These are phyloP conservation scores for Acrocephalus arundinaceus DNA, from an alignment of 2,113 vertebrate species.

Conservation along the genomic window DNA sequence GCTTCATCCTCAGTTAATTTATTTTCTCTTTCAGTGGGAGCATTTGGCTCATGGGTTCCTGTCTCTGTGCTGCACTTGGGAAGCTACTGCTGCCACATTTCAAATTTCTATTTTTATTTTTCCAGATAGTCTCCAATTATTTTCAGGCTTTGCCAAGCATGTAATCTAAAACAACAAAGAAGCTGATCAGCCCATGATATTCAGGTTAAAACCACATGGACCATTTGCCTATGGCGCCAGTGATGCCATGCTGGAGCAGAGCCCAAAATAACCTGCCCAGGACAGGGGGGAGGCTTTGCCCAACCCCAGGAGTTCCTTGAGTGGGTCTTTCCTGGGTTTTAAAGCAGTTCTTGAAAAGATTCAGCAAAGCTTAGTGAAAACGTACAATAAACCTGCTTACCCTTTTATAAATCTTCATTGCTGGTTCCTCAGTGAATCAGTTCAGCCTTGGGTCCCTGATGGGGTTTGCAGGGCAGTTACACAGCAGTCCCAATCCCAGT, in stretches of 20 bases:
- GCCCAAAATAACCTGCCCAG: not conserved
- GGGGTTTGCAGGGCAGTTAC: not conserved
- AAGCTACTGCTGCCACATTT: slow-evolving; percentile 42
- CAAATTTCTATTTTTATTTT: slow-evolving; percentile 54
- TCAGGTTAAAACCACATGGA: not conserved
- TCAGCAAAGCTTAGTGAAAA: not conserved
- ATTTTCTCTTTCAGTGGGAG: slow-evolving; percentile 44
- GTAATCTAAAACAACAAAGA: slow-evolving; percentile 55
- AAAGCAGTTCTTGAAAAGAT: not conserved
- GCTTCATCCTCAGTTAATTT: slow-evolving; percentile 33
- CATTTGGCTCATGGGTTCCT: slow-evolving; percentile 33
- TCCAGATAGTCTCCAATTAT: slow-evolving; percentile 39
- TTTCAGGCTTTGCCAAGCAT: slow-evolving; percentile 63
- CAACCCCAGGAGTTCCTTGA: not conserved
- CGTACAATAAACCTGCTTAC: not conserved
- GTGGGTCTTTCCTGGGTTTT: not conserved
- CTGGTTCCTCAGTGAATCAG: accelerated
- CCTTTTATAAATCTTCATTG: not conserved
- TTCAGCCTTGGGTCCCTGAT: not conserved
- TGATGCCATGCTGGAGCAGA: not conserved
- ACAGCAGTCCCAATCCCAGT: not conserved
- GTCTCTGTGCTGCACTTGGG: not conserved
- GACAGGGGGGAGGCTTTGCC: not conserved
- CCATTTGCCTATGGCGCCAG: not conserved
- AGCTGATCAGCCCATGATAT: slow-evolving; percentile 7